A percentile compares a stretch with the other conserved stretches of the same genome.
Conservation (phyloP, 1,140 invertebrate genomes). For the Octopus sinensis region DNA sequence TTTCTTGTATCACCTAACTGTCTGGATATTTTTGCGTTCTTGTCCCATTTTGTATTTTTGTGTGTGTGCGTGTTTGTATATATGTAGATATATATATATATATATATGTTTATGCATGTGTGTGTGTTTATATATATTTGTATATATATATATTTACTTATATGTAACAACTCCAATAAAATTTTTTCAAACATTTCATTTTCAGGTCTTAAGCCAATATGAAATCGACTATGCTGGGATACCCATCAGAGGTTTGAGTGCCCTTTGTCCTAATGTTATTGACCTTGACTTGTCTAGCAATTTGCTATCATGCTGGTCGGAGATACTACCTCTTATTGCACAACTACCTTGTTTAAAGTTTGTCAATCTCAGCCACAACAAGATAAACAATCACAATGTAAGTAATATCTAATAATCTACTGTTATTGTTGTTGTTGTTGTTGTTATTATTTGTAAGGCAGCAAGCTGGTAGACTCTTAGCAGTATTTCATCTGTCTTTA, state of each 20-base stretch:
- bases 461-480: neutral
- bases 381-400: constrained; percentile 32
- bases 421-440: neutral
- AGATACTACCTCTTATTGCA: constrained; percentile 37
- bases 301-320: constrained; percentile 35
- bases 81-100: no score
- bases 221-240: constrained; percentile 33
- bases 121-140: no score
- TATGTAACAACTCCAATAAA: no score
- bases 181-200: neutral
- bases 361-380: constrained; percentile 40
- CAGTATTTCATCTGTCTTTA: no score
- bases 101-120: no score
- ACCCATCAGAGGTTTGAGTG: constrained; percentile 33
- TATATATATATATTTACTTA: no score
- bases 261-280: constrained; percentile 44
- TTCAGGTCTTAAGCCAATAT: constrained; percentile 37
- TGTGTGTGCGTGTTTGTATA: no score
- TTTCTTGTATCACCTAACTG: no score
- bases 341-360: constrained; percentile 41
- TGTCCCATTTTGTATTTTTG: no score
- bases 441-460: neutral
- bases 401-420: neutral
- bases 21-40: no score
- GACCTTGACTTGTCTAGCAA: constrained; percentile 47